Evolutionary conservation across 2,888 invertebrate genomes (phyloP), one percentile per base, ranked within the genome.

Genomic region (Ormyrus thymus): DNA sequence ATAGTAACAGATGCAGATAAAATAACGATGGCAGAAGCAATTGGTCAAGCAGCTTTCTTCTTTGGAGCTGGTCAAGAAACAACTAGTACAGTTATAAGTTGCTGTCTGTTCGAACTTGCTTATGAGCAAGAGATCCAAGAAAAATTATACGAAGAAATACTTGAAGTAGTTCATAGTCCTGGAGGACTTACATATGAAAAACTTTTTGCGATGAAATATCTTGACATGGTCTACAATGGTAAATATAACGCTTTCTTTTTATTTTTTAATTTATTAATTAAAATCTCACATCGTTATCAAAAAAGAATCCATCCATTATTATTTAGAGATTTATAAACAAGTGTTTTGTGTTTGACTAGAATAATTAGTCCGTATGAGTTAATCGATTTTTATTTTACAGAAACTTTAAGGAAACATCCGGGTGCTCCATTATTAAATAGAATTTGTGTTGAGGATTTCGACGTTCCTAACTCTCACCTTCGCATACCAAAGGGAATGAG

Each of bases 11-110:
- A 62, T 0, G 81, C 82, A 7, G 78, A 81, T 45, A 79, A 80
- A 56, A 76, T 91, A 75, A 89, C 89, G 9, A 83, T 88, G 76
- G 85, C 89, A 73, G 90, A 90, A 82, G 88, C 88, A 11, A 89
- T 90, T 0, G 90, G 91, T 1, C 91, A 91, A 82, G 89, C 90
- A 1, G 90, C 90, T 78, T 88, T 90, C 46, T 90, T 90, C 83
- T 90, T 90, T 82, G 79, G 90, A 59, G 91, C 91, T 50, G 91
- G 91, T 5, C 91, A 90, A 80, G 91, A 91, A 83, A 91, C 91
- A 0, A 91, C 91, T 1, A 90, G 91, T 6, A 89, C 91, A 15
- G 89, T 91, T 3, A 89, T 90, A 62, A 89, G 90, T 79, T 91
- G 90, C 78, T 89, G 90, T 5, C 82, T 90, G 11, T 90, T 89